Percentiles rank a stretch among this genome's conserved stretches.
Evolutionary conservation across 1,140 invertebrate genomes (phyloP).

Genomic region (Trialeurodes vaporariorum): DNA sequence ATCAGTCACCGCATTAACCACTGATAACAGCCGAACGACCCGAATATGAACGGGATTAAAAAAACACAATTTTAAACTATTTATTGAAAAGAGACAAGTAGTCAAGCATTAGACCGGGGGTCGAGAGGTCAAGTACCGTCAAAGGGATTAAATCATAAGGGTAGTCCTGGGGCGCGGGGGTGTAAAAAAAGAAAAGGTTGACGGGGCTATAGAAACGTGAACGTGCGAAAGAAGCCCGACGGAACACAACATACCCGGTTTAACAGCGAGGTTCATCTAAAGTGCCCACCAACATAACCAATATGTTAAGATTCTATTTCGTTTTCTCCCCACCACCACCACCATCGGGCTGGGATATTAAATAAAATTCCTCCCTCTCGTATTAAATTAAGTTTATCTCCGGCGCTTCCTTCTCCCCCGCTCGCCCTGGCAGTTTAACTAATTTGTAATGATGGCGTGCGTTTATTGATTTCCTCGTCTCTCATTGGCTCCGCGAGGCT

Average conservation of each 20-base stretch:
- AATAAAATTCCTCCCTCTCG: not conserved
- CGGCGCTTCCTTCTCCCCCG: not conserved
- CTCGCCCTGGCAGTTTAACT: not conserved
- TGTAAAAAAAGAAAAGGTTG: no score
- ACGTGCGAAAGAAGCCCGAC: not conserved
- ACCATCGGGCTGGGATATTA: not conserved
- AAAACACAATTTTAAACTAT: no score
- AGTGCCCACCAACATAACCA: not conserved
- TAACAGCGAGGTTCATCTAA: not conserved
- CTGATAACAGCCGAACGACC: no score
- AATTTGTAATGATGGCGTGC: not conserved
- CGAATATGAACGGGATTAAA: no score
- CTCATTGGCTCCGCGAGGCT: not conserved
- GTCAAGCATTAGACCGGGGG: no score
- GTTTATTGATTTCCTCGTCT: not conserved
- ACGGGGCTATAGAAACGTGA: no score
- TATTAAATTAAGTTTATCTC: constrained; percentile 1
- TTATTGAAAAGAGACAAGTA: no score
- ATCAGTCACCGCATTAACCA: no score
- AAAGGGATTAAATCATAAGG: no score
- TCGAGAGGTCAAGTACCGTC: no score
- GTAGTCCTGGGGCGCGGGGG: no score
- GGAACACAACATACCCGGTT: not conserved
- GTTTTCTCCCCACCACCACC: not conserved
- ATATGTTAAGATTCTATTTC: constrained; percentile 1